Percentiles rank a stretch among this genome's conserved stretches.
These are phyloP conservation scores for Sorex fumeus DNA, from an alignment of 2,113 vertebrate genomes.

Conservation along the genomic window DNA sequence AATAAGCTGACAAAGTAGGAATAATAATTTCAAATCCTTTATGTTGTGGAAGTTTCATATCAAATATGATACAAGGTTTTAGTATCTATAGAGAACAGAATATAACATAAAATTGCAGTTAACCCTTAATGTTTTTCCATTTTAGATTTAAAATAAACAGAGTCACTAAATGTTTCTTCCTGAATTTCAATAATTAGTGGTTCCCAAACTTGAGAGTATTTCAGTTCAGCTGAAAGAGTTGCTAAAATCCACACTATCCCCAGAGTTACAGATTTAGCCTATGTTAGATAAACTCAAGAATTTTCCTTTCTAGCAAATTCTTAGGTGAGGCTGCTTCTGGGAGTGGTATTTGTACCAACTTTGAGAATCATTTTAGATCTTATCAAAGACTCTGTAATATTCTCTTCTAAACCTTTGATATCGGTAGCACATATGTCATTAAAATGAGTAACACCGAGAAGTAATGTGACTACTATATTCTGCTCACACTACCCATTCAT, in stretches of 20 bases:
- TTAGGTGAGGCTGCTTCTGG: too few species aligned
- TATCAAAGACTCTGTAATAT: not conserved
- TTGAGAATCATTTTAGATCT: not conserved
- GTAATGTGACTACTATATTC: not conserved
- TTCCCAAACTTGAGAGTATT: not conserved
- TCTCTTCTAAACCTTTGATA: not conserved
- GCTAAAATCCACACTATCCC: not conserved
- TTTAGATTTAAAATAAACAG: not conserved
- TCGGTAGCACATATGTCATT: not conserved
- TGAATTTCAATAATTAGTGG: not conserved
- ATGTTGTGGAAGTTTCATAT: not conserved
- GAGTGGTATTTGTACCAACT: not conserved
- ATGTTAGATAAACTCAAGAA: too few species aligned
- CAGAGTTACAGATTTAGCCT: not conserved
- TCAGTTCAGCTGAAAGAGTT: not conserved
- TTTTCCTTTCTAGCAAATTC: not conserved
- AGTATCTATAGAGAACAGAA: not conserved
- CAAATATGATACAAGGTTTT: not conserved
- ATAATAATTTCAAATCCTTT: slow-evolving; percentile 29
- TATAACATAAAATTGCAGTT: not conserved
- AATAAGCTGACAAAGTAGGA: not conserved
- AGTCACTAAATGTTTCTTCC: not conserved
- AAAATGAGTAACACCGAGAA: not conserved
- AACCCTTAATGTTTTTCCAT: slow-evolving; percentile 19
- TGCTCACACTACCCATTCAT: not conserved